Percentiles rank a stretch among this genome's conserved stretches.
These are phyloP conservation scores for Caerostris darwini DNA, from an alignment of 1,140 invertebrate species.

Conservation along the genomic window DNA sequence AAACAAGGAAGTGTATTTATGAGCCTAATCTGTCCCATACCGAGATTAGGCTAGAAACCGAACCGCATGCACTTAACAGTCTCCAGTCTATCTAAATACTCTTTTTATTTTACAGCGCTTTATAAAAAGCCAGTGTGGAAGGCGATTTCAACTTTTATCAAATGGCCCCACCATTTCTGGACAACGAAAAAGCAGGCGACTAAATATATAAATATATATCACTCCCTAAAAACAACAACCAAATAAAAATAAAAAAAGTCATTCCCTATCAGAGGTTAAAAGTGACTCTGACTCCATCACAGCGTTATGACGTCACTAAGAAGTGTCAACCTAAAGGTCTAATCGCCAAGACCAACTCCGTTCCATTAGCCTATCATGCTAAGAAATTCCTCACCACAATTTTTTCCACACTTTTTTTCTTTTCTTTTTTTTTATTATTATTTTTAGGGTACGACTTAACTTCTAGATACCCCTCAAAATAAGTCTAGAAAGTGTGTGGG, in stretches of 20 bases:
- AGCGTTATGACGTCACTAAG: conserved; percentile 70
- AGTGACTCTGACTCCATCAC: conserved; percentile 72
- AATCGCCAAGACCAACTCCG: conserved; percentile 69
- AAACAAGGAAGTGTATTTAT: conserved; percentile 52
- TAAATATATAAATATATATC: conserved; percentile 71
- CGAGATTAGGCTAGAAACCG: background rate
- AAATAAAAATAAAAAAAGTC: conserved; percentile 60
- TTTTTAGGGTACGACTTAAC: conserved; percentile 68
- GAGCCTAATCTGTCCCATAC: conserved; percentile 7
- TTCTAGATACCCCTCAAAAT: conserved; percentile 69
- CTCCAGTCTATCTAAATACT: conserved; percentile 35
- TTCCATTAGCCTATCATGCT: conserved; percentile 74
- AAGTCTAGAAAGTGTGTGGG: conserved; percentile 50
- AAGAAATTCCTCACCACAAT: conserved; percentile 54
- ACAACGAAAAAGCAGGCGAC: conserved; percentile 43
- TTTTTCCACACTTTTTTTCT: conserved; percentile 2
- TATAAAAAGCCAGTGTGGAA: background rate
- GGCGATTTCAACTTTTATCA: conserved; percentile 56
- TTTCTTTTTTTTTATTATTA: conserved; percentile 25
- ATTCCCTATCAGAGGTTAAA: conserved; percentile 71
- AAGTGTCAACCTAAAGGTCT: conserved; percentile 73
- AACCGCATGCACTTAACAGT: conserved; percentile 13
- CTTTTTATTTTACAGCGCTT: conserved; percentile 27
- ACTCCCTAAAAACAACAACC: conserved; percentile 54
- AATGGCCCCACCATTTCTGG: conserved; percentile 63